Evolutionary conservation across 2,888 invertebrate species (phyloP), one percentile per base, ranked within the genome.

Genomic region (Calameuta pallipes): DNA sequence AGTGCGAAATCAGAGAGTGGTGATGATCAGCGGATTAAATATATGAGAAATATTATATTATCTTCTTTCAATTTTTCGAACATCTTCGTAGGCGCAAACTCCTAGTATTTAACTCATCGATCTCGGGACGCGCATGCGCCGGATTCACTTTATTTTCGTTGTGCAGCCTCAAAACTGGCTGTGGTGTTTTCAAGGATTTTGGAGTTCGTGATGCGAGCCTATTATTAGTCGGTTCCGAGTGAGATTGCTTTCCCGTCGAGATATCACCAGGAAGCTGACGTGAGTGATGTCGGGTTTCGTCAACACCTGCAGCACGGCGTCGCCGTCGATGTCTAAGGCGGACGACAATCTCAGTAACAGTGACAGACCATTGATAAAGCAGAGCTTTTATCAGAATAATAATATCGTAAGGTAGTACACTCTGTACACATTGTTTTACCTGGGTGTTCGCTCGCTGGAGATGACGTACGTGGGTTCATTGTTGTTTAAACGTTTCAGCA

Each of bases 271-370:
- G 41, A 56, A 33, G 31, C 71, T 71, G 71, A 33, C 71, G 30
- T 30, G 71, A 71, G 33, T 33, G 30, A 71, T 71, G 33, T 71
- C 71, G 71, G 71, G 31, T 4, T 71, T 33, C 71, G 74, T 74
- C 36, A 34, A 36, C 74, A 33, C 85, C 30, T 85, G 84, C 76
- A 87, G 86, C 69, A 83, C 86, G 23, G 89, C 86, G 71, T 90
- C 90, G 56, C 88, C 89, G 41, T 89, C 89, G 76, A 89, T 91
- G 85, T 90, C 91, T 23, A 89, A 88, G 78, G 84, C 87, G 56
- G 91, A 91, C 76, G 91, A 91, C 80, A 90, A 90, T 85, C 82
- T 91, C 73, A 90, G 90, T 35, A 91, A 90, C 78, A 91, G 90
- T 75, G 91, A 91, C 76, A 90, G 90, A 3, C 90, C 90, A 4